Base-by-base conservation (phyloP, 2,888 invertebrate genomes). In the Orchestes rusci region DNA sequence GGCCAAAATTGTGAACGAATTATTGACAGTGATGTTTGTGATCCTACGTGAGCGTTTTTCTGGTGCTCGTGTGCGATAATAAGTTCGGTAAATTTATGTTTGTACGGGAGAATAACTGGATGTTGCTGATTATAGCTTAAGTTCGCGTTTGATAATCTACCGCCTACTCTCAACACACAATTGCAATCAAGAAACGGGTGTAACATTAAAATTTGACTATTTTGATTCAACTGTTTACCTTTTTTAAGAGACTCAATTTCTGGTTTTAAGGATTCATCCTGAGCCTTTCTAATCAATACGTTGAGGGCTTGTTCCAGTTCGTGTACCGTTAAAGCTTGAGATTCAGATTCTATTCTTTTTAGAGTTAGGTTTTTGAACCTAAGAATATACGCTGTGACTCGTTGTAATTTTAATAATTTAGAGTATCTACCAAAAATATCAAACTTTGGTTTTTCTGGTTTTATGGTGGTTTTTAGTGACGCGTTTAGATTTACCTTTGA, bases 51-150 rank as follows among this genome's bases (percentile, higher is more conserved):
- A n/a, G n/a, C 2, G 3, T 17, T 16, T 34, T 18, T 3, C 10
- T 17, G n/a, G n/a, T 34, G 35, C 18, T 34, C 35, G 10, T 16
- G 7, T 10, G 18, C n/a, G 7, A 34, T 34, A 17, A 34, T n/a
- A 8, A 34, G 2, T 10, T 16, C 35, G 7, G 35, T 17, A 3
- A 34, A 18, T 16, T 10, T 7, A 12, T 34, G 35, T 16, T 34
- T 34, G 12, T 12, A 16, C 8, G 35, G 17, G 17, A 34, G 18
- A 10, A 34, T 16, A 34, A 34, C 18, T 10, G 35, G 17, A 16
- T 34, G 35, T 1, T 16, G 2, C 13, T 16, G 35, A 7, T 34
- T 12, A 13, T 12, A 16, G 8, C 10, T 16, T 17, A 16, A 17
- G 8, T 3, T 8, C 2, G 35, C n/a, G 18, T 34, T 34, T 16